phyloP scores from a whole-genome alignment of 1,140 invertebrate genomes.

The Pollicipes pollicipes region DNA sequence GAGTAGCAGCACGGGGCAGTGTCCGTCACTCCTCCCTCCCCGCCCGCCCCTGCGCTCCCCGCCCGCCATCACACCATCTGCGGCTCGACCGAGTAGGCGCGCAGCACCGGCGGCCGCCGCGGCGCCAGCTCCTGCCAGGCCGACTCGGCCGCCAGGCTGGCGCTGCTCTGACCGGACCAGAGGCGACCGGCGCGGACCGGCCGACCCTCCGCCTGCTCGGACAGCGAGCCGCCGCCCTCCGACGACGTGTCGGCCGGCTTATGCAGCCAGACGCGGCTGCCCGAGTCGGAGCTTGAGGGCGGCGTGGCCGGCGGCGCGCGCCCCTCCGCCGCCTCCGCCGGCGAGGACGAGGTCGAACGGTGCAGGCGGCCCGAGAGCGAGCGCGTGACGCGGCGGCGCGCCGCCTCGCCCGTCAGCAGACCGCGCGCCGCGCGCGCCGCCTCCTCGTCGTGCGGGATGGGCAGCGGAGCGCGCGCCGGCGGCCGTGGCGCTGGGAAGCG shows the following conservation, averaged over 20 bases:
- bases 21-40: too few species aligned
- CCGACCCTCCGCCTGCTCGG: too few species aligned
- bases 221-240: too few species aligned
- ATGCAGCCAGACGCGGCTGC: background rate
- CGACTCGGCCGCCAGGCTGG: too few species aligned
- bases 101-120: background rate
- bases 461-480: background rate
- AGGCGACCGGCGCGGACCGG: background rate
- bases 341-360: background rate
- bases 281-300: background rate
- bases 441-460: background rate
- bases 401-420: background rate
- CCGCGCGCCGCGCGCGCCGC: too few species aligned
- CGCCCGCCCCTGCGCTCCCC: too few species aligned
- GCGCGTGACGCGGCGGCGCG: too few species aligned
- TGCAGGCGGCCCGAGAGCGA: background rate
- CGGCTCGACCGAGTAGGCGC: background rate
- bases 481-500: background rate
- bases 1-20: too few species aligned
- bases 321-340: too few species aligned
- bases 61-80: background rate
- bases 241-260: background rate
- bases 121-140: background rate
- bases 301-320: too few species aligned
- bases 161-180: background rate